phyloP scores from a whole-genome alignment of 2,888 invertebrate genomes.

The Ferrisia virgata region DNA sequence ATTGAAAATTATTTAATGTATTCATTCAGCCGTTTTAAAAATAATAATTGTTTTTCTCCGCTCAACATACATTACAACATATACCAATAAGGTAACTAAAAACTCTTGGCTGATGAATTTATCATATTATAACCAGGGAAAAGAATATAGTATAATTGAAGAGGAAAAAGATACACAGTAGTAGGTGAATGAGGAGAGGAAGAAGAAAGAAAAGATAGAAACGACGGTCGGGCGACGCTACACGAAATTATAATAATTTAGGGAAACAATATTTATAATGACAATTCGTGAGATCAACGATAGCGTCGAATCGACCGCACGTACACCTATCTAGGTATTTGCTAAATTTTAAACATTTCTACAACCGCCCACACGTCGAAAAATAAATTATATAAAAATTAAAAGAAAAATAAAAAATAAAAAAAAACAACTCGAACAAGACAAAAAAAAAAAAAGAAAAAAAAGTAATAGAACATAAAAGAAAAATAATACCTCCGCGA shows the following conservation, averaged over 20 bases:
- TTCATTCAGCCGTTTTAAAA: background rate
- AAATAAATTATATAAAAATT: background rate
- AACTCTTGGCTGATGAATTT: conserved; percentile 6
- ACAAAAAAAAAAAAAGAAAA: background rate
- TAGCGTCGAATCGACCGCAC: background rate
- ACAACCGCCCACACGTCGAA: background rate
- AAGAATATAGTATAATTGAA: background rate
- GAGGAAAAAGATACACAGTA: background rate
- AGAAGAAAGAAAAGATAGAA: background rate
- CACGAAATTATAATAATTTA: conserved; percentile 10
- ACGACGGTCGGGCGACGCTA: background rate
- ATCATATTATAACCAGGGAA: background rate
- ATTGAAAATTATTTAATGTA: background rate
- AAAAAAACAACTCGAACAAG: background rate
- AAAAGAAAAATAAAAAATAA: background rate
- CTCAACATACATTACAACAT: background rate
- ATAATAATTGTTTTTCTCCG: background rate
- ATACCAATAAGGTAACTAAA: conserved; percentile 23
- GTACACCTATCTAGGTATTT: no score
- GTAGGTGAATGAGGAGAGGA: background rate
- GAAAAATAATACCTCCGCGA: conserved; percentile 32
- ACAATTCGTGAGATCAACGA: conserved; percentile 12
- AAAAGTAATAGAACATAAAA: background rate
- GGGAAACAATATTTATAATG: background rate
- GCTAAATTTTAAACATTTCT: background rate